Conservation (phyloP, 2,797 vertebrate genomes). For the Onychomys leucogaster region DNA sequence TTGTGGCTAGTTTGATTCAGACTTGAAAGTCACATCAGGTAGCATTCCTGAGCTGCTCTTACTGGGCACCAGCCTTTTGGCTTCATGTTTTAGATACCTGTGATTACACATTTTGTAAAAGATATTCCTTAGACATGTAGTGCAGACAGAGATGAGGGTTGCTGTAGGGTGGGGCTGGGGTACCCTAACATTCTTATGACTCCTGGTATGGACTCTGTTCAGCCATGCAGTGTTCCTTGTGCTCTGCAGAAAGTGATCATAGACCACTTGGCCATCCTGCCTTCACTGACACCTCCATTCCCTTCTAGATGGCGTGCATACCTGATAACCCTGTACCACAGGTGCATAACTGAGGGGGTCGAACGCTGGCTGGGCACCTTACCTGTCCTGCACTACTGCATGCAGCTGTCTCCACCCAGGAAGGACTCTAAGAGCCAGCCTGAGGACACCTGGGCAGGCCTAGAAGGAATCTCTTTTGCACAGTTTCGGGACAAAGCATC, state of each 20-base stretch:
- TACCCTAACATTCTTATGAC: background rate
- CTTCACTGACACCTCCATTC: background rate
- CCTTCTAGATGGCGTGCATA: background rate
- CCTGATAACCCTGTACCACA: conserved; percentile 73
- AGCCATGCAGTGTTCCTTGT: no score
- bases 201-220: background rate
- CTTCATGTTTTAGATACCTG: background rate
- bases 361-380: conserved; percentile 90
- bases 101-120: background rate
- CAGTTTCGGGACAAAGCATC: rapidly evolving
- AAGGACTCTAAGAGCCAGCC: background rate
- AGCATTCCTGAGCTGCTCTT: background rate
- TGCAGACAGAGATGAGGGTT: background rate
- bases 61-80: no score
- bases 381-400: conserved; percentile 91
- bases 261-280: rapidly evolving
- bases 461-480: conserved; percentile 81
- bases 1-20: background rate
- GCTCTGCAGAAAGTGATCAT: background rate
- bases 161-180: background rate
- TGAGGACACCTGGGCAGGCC: conserved; percentile 86
- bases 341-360: rapidly evolving
- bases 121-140: background rate
- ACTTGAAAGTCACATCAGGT: background rate
- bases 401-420: conserved; percentile 72